phyloP scores from a whole-genome alignment of 1,140 invertebrate species.

The Lepidurus arcticus region DNA sequence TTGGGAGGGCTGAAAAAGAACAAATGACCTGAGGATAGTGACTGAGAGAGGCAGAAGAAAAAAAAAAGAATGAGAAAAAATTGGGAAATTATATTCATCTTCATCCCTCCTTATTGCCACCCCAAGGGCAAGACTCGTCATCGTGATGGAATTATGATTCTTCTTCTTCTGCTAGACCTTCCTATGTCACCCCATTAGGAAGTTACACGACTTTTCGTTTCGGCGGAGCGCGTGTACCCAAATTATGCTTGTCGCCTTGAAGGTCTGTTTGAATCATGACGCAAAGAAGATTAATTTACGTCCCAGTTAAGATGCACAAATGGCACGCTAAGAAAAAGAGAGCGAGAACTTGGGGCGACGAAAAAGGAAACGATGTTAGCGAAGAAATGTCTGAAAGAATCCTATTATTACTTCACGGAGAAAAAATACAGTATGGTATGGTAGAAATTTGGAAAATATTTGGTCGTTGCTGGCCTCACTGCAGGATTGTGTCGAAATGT shows the following conservation, averaged over 20 bases:
- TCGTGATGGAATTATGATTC: not conserved
- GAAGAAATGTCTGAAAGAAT: not conserved
- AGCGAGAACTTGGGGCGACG: not conserved
- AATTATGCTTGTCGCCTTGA: not conserved
- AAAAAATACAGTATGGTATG: too few relatives aligned
- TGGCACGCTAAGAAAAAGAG: not conserved
- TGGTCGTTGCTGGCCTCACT: too few relatives aligned
- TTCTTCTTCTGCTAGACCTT: not conserved
- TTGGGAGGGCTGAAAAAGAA: not conserved
- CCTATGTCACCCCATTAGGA: slow-evolving; percentile 1
- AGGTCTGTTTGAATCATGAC: not conserved
- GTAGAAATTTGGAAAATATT: too few relatives aligned
- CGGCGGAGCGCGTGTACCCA: not conserved
- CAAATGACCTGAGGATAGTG: not conserved
- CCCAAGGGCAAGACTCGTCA: slow-evolving; percentile 4
- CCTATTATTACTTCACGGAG: too few relatives aligned
- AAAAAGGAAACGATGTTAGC: not conserved
- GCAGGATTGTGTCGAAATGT: too few relatives aligned
- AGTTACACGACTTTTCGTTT: not conserved
- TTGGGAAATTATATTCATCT: not conserved
- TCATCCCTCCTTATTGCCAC: not conserved
- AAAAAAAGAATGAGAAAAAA: not conserved
- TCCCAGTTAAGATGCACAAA: not conserved
- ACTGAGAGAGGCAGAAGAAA: not conserved
- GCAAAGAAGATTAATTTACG: slow-evolving; percentile 4